phyloP scores from a whole-genome alignment of 2,888 invertebrate genomes.

The Drosophila kanekoi region DNA sequence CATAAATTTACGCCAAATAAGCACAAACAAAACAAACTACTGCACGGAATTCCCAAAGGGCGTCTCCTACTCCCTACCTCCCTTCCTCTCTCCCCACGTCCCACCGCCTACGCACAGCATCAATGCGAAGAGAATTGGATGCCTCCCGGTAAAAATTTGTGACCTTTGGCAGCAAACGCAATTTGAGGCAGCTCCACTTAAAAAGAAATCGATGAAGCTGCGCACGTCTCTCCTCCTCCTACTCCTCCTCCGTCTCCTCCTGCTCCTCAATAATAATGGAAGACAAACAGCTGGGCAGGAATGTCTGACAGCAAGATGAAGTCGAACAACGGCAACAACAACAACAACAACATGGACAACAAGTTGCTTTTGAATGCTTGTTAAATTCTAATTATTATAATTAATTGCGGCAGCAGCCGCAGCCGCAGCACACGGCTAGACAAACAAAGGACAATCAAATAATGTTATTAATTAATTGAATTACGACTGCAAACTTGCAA shows the following conservation, averaged over 20 bases:
- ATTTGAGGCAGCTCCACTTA: constrained; percentile 53
- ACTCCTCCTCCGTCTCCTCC: background rate
- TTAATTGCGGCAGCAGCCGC: constrained; percentile 62
- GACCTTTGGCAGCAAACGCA: constrained; percentile 64
- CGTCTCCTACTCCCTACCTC: background rate
- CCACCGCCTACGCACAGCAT: no score
- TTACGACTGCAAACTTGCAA: constrained; percentile 71
- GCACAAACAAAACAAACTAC: constrained; percentile 52
- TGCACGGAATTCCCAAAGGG: constrained; percentile 48
- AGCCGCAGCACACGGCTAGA: constrained; percentile 38
- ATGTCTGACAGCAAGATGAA: constrained; percentile 20
- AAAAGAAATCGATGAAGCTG: constrained; percentile 42
- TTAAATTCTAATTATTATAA: constrained; percentile 79
- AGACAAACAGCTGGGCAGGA: constrained; percentile 61
- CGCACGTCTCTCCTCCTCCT: background rate
- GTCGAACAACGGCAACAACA: constrained; percentile 7
- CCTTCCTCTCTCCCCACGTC: background rate
- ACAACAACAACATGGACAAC: constrained; percentile 35
- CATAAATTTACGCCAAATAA: constrained; percentile 66
- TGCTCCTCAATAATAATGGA: constrained; percentile 44
- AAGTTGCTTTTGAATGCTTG: constrained; percentile 57
- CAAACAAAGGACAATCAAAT: constrained; percentile 70
- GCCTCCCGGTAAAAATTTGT: constrained; percentile 69
- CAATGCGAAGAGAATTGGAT: constrained; percentile 45
- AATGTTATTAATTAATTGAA: constrained; percentile 79